Percentiles rank a stretch among this genome's conserved stretches.
These are phyloP conservation scores for Spheniscus humboldti DNA, from an alignment of 2,797 vertebrate genomes.

Conservation along the genomic window DNA sequence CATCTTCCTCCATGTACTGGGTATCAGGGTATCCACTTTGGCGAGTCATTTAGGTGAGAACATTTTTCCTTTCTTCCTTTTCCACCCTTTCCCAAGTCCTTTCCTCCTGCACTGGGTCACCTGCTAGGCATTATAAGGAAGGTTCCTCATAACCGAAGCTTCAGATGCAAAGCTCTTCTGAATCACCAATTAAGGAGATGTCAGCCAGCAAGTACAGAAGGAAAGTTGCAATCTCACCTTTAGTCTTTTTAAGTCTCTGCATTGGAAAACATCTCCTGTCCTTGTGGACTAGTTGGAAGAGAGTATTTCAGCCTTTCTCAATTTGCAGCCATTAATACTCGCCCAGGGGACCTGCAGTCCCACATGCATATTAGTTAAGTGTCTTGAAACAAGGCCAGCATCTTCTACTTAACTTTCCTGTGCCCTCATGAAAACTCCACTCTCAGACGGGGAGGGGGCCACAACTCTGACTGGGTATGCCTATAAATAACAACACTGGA, in stretches of 20 bases:
- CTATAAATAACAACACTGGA: background rate
- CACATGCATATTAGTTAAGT: background rate
- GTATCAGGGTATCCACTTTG: background rate
- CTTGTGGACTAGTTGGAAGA: background rate
- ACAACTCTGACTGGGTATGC: background rate
- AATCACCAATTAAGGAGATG: background rate
- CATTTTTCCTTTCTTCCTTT: background rate
- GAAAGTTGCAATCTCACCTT: background rate
- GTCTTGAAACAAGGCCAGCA: background rate
- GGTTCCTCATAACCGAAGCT: background rate
- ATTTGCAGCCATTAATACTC: background rate
- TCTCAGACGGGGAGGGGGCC: background rate
- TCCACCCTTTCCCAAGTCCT: background rate
- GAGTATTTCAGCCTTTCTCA: background rate
- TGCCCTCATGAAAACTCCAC: background rate
- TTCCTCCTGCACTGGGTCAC: background rate
- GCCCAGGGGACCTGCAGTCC: background rate
- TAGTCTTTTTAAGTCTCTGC: background rate
- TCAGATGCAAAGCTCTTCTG: background rate
- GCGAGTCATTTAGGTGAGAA: background rate
- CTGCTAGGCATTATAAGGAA: background rate
- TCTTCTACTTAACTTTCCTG: background rate
- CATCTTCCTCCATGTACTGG: background rate
- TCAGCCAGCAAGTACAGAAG: background rate
- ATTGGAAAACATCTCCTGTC: background rate